Base-by-base conservation (phyloP, 1,140 invertebrate species). In the Megathymus violae region DNA sequence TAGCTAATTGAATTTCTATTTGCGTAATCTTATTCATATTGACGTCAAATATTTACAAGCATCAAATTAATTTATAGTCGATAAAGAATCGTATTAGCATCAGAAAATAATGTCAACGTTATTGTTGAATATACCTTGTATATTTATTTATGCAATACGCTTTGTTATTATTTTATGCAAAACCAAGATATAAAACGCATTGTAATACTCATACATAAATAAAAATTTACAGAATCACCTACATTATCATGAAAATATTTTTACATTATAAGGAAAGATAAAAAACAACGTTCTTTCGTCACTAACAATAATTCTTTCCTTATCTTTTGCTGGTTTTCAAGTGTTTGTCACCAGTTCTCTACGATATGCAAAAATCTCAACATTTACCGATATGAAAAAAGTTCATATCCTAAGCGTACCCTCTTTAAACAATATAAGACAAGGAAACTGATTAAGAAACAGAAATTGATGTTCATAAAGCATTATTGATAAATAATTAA, bases 301-400 rank as follows among this genome's bases (percentile, higher is more conserved):
- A 22, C 2, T 22, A 5, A 22, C 5, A 2, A 22, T 22, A 22
- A 22, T 22, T 22, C 19, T 22, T 22, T 22, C 5, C 19, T 22
- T 22, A 22, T 22, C 19, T 22, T 2, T 3, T 2, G 22, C 22
- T 25, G 6, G 16, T 54, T 60, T 62, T 62, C 51, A 62, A 67
- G 64, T 67, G 63, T 48, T 69, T 69, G 58, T 52, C 64, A 62
- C 63, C 59, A 43, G 52, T 62, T 62, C 58, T 31, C 40, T 52
- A 46, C 47, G 22, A 54, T 19, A 58, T 64, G 66, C 60, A 54
- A 44, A 22, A 58, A 51, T 58, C 65, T 50, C 34, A 47, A 66
- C 44, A n/a, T n/a, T n/a, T n/a, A 44, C 17, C 22, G 63, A 66
- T 66, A 71, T 71, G 60, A 74, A 74, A 74, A 74, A 71, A 74